A percentile compares a stretch with the other conserved stretches of the same genome.
phyloP scores from a whole-genome alignment of 2,888 invertebrate genomes.

The Drosophila antonietae region DNA sequence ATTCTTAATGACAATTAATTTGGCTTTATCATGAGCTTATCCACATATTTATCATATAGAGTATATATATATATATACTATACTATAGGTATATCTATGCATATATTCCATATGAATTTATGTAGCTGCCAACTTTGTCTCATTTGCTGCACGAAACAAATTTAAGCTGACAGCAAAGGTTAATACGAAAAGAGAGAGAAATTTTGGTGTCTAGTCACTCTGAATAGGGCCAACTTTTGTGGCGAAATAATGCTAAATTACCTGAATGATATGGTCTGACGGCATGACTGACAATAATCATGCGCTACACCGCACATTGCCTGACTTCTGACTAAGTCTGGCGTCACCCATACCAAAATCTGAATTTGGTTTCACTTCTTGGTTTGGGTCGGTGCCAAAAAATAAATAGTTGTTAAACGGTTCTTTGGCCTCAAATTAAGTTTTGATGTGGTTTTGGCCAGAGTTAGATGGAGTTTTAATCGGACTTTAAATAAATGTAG shows the following conservation, averaged over 20 bases:
- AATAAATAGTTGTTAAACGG: constrained; percentile 31
- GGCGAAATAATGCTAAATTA: constrained; percentile 60
- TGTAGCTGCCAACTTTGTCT: constrained; percentile 35
- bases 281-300: constrained; percentile 38
- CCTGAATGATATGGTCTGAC: constrained; percentile 51
- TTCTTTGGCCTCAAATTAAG: constrained; percentile 26
- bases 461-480: constrained; percentile 49
- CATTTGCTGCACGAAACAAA: constrained; percentile 57
- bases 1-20: constrained; percentile 41
- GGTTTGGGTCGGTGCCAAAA: constrained; percentile 30
- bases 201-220: neutral
- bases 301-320: constrained; percentile 36
- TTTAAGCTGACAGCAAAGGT: constrained; percentile 38
- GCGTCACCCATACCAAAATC: neutral
- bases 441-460: constrained; percentile 26
- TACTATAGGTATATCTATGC: neutral
- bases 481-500: neutral
- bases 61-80: constrained; percentile 7
- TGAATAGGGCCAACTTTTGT: constrained; percentile 45
- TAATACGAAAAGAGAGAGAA: neutral
- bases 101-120: constrained; percentile 30
- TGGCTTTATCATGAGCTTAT: constrained; percentile 41
- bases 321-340: constrained; percentile 17
- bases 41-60: constrained; percentile 2
- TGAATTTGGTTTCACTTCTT: constrained; percentile 26